phyloP scores from a whole-genome alignment of 2,113 vertebrate genomes.

The Leucopsar rothschildi region DNA sequence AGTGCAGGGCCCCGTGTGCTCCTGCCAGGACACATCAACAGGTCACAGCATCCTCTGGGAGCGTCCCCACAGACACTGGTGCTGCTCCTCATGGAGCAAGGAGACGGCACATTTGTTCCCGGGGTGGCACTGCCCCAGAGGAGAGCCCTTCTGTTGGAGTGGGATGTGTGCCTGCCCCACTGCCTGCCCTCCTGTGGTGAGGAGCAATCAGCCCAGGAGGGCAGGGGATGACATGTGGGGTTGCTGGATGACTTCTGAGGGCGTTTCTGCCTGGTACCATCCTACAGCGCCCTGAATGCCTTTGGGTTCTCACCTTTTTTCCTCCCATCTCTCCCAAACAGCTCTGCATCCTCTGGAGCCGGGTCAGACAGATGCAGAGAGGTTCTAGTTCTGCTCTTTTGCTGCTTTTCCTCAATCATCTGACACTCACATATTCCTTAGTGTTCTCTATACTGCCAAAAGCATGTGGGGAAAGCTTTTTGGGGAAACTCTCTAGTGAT shows the following conservation, averaged over 20 bases:
- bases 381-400: background rate
- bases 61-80: background rate
- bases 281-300: background rate
- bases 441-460: background rate
- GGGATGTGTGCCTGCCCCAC: fast-evolving
- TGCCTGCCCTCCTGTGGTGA: background rate
- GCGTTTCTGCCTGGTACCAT: background rate
- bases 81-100: background rate
- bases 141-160: background rate
- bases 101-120: background rate
- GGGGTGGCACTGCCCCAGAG: background rate
- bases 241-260: background rate
- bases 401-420: background rate
- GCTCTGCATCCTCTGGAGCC: background rate
- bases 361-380: background rate
- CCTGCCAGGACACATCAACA: background rate
- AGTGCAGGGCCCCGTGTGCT: fast-evolving
- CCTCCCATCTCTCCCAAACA: background rate
- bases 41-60: background rate
- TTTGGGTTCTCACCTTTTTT: background rate
- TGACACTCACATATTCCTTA: background rate
- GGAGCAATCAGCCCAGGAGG: background rate
- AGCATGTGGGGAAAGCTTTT: background rate
- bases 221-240: background rate
- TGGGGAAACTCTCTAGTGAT: background rate